Evolutionary conservation across 2,113 vertebrate genomes (phyloP).

Genomic region (Lichenostomus cassidix): DNA sequence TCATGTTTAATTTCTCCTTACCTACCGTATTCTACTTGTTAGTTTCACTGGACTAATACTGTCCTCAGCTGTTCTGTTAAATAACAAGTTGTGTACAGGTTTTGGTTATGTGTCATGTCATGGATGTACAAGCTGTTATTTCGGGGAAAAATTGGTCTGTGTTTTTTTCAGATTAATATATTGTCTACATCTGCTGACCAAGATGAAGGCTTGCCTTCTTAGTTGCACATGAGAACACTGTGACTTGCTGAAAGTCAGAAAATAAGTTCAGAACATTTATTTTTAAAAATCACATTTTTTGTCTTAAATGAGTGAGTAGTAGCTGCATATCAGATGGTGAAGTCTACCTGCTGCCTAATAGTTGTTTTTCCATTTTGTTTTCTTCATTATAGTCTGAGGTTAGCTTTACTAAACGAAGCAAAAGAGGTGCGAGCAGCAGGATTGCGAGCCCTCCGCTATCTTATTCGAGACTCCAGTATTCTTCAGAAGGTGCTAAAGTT

Average conservation of each 20-base stretch:
- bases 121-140: not conserved
- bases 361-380: not conserved
- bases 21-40: not conserved
- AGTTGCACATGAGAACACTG: not conserved
- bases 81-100: not conserved
- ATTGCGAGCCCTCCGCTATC: slow-evolving; percentile 92
- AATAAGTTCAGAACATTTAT: not conserved
- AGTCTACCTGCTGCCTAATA: not conserved
- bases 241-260: not conserved
- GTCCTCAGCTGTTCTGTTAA: not conserved
- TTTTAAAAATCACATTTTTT: not conserved
- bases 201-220: not conserved
- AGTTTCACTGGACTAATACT: not conserved
- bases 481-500: slow-evolving; percentile 94
- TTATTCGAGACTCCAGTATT: slow-evolving; percentile 90
- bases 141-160: fast-evolving
- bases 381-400: slow-evolving; percentile 80
- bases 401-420: slow-evolving; percentile 96
- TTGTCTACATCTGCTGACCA: not conserved
- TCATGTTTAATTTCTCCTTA: not conserved
- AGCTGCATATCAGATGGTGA: not conserved
- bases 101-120: not conserved
- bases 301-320: not conserved
- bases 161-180: not conserved
- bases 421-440: slow-evolving; percentile 98